A percentile compares a stretch with the other conserved stretches of the same genome.
Conservation (phyloP, 1,140 invertebrate genomes). For the Aphelinus certus region DNA sequence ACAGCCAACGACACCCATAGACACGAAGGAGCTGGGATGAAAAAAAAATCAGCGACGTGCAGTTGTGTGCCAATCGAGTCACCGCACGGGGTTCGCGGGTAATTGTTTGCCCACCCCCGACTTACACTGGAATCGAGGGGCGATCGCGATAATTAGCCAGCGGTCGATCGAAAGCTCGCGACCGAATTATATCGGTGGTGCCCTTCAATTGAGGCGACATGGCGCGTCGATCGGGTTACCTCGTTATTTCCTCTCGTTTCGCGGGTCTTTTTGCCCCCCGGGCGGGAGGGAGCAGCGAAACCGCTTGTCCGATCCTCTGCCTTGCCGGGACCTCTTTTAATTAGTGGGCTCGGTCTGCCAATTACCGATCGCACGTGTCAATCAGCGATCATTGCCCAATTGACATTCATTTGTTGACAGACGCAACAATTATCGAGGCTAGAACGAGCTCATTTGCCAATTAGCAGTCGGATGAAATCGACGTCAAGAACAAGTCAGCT, state of each 20-base stretch:
- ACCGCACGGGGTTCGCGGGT: not conserved
- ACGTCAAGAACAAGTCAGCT: too few species aligned
- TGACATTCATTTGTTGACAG: not conserved
- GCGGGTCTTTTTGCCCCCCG: constrained; percentile 7
- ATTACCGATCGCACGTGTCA: not conserved
- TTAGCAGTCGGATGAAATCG: too few species aligned
- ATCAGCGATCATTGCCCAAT: constrained; percentile 1
- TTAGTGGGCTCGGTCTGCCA: not conserved
- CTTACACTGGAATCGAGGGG: not conserved
- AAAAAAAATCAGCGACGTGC: too few species aligned
- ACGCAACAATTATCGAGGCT: too few species aligned
- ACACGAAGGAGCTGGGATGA: too few species aligned
- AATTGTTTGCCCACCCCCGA: not conserved
- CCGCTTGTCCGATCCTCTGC: not conserved
- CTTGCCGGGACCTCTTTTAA: constrained; percentile 23
- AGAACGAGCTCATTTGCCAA: too few species aligned
- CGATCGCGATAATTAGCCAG: constrained; percentile 26
- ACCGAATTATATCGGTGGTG: not conserved
- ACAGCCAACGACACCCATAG: too few species aligned
- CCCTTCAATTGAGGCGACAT: not conserved
- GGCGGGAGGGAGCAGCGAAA: too few species aligned
- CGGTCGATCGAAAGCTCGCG: not conserved
- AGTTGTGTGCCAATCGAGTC: not conserved
- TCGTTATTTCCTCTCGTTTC: constrained; percentile 18
- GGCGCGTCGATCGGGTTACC: constrained; percentile 20